Base-by-base conservation (phyloP, 2,113 vertebrate species). In the Eurystomus gularis region DNA sequence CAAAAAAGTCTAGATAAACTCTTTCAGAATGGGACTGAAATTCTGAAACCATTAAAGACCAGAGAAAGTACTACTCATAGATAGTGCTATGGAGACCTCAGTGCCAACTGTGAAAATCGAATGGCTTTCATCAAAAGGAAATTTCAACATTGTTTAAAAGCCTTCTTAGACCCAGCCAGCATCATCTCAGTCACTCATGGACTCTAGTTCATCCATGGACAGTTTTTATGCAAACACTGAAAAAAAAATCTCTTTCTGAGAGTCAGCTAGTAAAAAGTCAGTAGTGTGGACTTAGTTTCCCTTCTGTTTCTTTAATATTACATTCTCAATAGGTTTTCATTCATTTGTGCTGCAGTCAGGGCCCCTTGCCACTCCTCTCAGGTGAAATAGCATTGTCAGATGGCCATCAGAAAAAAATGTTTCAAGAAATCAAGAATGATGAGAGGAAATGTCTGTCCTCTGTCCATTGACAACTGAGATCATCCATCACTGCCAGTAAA, bases 401-500 rank as follows among this genome's bases (percentile, higher is more conserved):
- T 52, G 49, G 52, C 61, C 26, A 76, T 88, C 93, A 91, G 68
- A 94, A 95, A 88, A 11, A 97, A 81, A 81, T 46, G n/a, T 58
- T 92, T 93, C 40, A 88, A 92, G 88, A 94, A 94, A 95, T 96
- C 39, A 66, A 69, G 80, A 93, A 84, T 52, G 6, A 96, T 89
- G 57, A 79, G 78, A 82, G 70, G 65, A 94, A 91, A 94, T 92
- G 26, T 80, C 52, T 95, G 48, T 52, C 65, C 42, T 82, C 52
- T 79, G 35, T 80, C 51, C 84, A 93, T 57, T 76, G 91, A 93
- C 89, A 94, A 73, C 28, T 76, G 78, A 94, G 46, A 61, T 94
- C 46, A 96, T 95, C 65, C 89, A 60, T 96, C 93, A 95, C 69
- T 95, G 91, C 91, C 94, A 95, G 93, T 86, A 94, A 96, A 86